phyloP scores from a whole-genome alignment of 2,113 vertebrate genomes.

The Psephotus haematonotus region DNA sequence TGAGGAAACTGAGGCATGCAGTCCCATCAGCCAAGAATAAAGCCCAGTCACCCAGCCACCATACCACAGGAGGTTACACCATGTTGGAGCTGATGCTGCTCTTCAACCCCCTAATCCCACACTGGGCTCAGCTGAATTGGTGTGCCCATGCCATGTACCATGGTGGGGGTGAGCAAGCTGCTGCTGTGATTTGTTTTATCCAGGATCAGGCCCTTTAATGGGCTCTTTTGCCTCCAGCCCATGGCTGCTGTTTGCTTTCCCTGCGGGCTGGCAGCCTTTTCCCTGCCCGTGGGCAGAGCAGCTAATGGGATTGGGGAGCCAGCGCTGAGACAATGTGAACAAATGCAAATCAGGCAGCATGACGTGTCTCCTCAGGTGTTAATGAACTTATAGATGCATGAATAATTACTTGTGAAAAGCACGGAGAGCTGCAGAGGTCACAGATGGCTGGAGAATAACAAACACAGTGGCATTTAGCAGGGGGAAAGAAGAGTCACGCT shows the following conservation, averaged over 20 bases:
- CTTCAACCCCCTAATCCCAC: background rate
- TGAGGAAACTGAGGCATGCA: background rate
- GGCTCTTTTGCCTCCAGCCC: background rate
- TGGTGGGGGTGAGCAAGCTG: background rate
- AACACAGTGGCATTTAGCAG: background rate
- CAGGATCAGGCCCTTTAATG: background rate
- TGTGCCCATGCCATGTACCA: accelerated
- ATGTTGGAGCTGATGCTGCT: accelerated
- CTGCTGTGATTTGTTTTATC: background rate
- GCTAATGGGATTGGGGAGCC: background rate
- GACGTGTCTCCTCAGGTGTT: constrained; percentile 8
- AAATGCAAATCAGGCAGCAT: constrained; percentile 25
- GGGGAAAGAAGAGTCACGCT: background rate
- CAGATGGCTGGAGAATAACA: constrained; percentile 32
- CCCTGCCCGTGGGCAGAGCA: background rate
- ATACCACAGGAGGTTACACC: accelerated
- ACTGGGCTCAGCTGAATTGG: accelerated
- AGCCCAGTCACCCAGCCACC: background rate
- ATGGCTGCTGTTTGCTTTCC: background rate
- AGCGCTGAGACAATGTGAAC: background rate
- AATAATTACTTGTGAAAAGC: constrained; percentile 52
- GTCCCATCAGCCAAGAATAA: background rate
- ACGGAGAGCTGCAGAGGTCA: background rate
- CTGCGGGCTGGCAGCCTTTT: background rate
- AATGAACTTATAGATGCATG: constrained; percentile 37